Base-by-base conservation (phyloP, 2,888 invertebrate species). In the Caenorhabditis parvicauda region DNA sequence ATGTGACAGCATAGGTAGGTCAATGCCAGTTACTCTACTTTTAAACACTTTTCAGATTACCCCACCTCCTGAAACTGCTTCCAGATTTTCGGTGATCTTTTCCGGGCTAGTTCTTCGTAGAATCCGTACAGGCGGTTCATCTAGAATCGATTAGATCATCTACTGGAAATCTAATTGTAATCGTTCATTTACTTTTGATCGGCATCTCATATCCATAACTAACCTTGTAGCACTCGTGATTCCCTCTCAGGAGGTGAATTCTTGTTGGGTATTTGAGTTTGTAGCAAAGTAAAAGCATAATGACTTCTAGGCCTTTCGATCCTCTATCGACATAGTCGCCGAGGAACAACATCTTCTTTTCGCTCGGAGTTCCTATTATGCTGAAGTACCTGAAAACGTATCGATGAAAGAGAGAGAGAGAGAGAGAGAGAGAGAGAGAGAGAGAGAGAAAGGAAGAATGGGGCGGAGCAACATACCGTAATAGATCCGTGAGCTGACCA, bases 321-420 rank as follows among this genome's bases (percentile, higher is more conserved):
- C 76, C 64, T 6, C 76, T 67, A 55, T 76, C 76, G n/a, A 74
- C 71, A 44, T 76, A 76, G 58, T 76, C 76, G 1, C 76, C 76
- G 19, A 76, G 67, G 38, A 74, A 75, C 22, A 76, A 70, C 32
- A 67, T 47, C 42, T 62, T 54, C 1, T 55, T 54, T 38, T 64
- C 48, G n/a, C 72, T 68, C 17, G 75, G 75, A n/a, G 60, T 54
- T 28, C 73, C 76, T 38, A 74, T 64, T 3, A 65, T 50, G 9
- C 54, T 48, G 17, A 68, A 60, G 46, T 58, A 64, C 22, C 66
- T 50, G n/a, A n/a, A n/a, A n/a, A n/a, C n/a, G n/a, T n/a, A n/a
- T n/a, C n/a, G n/a, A n/a, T 25, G 14, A 51, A 27, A 27, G n/a
- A n/a, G n/a, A n/a, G n/a, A n/a, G n/a, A n/a, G n/a, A n/a, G n/a